Percentiles rank a stretch among this genome's conserved stretches.
Conservation (phyloP, 1,140 invertebrate species). For the Portunus trituberculatus region DNA sequence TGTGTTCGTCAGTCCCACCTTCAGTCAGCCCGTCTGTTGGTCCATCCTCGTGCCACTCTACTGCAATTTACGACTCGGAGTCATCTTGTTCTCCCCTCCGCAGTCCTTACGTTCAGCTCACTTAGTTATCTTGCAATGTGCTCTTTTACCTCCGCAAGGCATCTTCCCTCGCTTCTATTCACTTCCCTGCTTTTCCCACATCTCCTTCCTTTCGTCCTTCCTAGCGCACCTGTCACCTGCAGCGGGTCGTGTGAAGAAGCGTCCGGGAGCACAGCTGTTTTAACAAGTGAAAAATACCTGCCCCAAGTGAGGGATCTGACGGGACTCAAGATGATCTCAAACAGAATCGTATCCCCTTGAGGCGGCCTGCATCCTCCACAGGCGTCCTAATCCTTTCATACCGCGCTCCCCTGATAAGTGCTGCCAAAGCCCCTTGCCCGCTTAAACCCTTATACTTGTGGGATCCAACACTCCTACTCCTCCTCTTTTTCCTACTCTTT, state of each 20-base stretch:
- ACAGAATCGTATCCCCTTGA: slow-evolving; percentile 38
- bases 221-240: not conserved
- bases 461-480: not conserved
- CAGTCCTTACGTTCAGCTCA: not conserved
- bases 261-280: slow-evolving; percentile 39
- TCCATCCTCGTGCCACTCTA: not conserved
- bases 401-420: not conserved
- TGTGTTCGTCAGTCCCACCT: not conserved
- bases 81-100: not conserved
- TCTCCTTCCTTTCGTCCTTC: not conserved
- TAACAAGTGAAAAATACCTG: slow-evolving; percentile 51
- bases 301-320: not conserved
- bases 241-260: slow-evolving; percentile 36
- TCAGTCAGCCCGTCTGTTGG: not conserved
- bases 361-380: not conserved
- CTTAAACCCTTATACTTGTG: slow-evolving; percentile 22
- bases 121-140: not conserved
- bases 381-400: slow-evolving; percentile 20
- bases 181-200: not conserved
- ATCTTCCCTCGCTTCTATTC: not conserved
- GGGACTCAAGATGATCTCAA: slow-evolving; percentile 44
- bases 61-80: not conserved
- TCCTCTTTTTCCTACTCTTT: not conserved
- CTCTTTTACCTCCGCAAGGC: not conserved
- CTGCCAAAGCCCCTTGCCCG: not conserved